Evolutionary conservation across 2,113 vertebrate species (phyloP), one percentile per base, ranked within the genome.

Genomic region (Istiophorus platypterus): DNA sequence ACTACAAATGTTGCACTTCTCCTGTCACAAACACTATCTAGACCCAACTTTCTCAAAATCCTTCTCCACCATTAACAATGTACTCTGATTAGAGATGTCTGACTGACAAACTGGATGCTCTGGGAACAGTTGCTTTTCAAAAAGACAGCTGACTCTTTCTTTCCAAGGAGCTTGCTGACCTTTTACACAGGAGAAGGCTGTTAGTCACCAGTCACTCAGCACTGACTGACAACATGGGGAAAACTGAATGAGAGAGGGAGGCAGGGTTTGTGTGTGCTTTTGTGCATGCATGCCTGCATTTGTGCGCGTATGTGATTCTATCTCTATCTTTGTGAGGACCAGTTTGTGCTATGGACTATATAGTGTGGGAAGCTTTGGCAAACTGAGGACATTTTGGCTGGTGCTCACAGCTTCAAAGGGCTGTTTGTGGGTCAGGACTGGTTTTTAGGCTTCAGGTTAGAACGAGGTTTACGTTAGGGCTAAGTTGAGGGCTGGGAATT

Each of bases 181-280:
- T 91, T 89, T 92, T 82, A 86, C 86, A 88, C 75, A 77, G 80
- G 73, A 86, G 80, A 88, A 64, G 89, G 62, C 78, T 86, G 88
- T 91, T 89, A 89, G 89, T 93, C 91, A 92, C 92, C 82, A 89
- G 85, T 93, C 89, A 92, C 89, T 92, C 89, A 87, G 78, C 87
- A 88, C 86, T 91, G 88, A 89, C 88, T 87, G 90, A 92, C 93
- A 92, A 92, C 87, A 85, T 73, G 83, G 74, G 67, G 80, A 89
- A 89, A 91, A 85, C 84, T 85, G 76, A 91, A 90, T 88, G 87
- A 92, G 85, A 87, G 84, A 52, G 63, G 47, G 54, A 58, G 37
- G 11, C n/a, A 29, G 37, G 31, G 31, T 13, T 31, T 20, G 27
- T 20, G 17, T 49, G 45, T 49, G 45, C 1, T 15, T 42, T 15